These are phyloP conservation scores for Dallia pectoralis DNA, from an alignment of 2,797 vertebrate species.

Conservation along the genomic window DNA sequence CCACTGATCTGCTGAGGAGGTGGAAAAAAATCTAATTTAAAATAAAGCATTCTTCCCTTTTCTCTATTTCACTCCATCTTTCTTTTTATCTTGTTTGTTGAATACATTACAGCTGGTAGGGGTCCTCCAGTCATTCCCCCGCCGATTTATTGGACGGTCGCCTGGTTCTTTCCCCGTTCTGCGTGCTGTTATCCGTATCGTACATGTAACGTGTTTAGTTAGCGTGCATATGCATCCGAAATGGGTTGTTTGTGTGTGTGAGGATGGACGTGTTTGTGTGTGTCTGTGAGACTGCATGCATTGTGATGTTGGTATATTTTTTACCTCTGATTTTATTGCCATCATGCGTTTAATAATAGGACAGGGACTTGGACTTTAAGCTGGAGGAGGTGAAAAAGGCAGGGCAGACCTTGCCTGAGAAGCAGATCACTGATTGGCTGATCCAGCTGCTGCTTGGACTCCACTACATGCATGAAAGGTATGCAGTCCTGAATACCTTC, in stretches of 20 bases:
- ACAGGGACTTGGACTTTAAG: slow-evolving; percentile 81
- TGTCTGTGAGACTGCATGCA: not conserved
- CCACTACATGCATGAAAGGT: slow-evolving; percentile 87
- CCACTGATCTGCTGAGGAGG: slow-evolving; percentile 12
- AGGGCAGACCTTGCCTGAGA: slow-evolving; percentile 69
- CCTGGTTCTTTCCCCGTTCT: not conserved
- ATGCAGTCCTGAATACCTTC: not conserved
- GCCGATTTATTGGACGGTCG: slow-evolving; percentile 16
- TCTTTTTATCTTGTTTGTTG: slow-evolving; percentile 30
- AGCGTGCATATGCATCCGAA: not conserved
- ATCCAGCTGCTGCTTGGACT: slow-evolving; percentile 81
- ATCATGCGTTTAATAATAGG: slow-evolving; percentile 63
- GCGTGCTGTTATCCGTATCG: not conserved
- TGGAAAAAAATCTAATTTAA: slow-evolving; percentile 15
- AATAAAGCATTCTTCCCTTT: slow-evolving; percentile 9
- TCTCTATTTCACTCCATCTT: not conserved
- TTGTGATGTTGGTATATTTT: not conserved
- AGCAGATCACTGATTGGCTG: slow-evolving; percentile 82
- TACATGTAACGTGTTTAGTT: not conserved
- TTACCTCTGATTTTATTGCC: slow-evolving; percentile 64
- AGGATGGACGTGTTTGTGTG: not conserved
- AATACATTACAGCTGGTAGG: not conserved
- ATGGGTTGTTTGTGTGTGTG: slow-evolving; percentile 12
- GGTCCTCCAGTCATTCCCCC: slow-evolving; percentile 10
- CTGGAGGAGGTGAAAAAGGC: slow-evolving; percentile 75